These are phyloP conservation scores for Drosophila lacteicornis DNA, from an alignment of 1,140 invertebrate species.

Conservation along the genomic window DNA sequence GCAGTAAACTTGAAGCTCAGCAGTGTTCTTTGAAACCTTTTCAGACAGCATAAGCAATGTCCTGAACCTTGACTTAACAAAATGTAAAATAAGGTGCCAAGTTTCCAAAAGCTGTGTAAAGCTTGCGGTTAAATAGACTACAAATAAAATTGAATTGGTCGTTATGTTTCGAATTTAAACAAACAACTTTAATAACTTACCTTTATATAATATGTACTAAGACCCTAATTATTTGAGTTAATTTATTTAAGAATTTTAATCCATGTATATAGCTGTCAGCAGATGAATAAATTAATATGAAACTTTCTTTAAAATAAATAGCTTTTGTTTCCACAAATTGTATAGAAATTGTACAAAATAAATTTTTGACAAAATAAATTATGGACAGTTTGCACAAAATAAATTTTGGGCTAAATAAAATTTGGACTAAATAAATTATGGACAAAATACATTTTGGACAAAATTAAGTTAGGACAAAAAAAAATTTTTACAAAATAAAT, in stretches of 20 bases:
- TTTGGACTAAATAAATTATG: no score
- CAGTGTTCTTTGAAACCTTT: not conserved
- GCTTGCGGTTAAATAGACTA: not conserved
- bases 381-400: no score
- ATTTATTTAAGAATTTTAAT: not conserved
- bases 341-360: no score
- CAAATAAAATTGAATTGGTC: not conserved
- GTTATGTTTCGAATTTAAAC: not conserved
- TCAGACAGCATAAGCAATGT: not conserved
- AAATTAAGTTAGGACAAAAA: no score
- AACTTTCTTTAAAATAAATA: not conserved
- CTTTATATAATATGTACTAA: not conserved
- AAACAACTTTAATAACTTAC: not conserved
- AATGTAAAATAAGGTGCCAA: not conserved
- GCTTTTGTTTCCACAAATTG: not conserved
- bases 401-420: no score
- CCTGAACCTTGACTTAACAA: not conserved
- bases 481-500: no score
- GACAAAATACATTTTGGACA: no score
- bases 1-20: no score
- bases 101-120: not conserved
- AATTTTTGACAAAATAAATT: no score
- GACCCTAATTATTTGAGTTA: rapidly evolving
- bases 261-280: not conserved
- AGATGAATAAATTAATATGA: no score